Percentiles rank a stretch among this genome's conserved stretches.
Conservation (phyloP, 2,797 vertebrate species). For the Sebastes trivittatus region DNA sequence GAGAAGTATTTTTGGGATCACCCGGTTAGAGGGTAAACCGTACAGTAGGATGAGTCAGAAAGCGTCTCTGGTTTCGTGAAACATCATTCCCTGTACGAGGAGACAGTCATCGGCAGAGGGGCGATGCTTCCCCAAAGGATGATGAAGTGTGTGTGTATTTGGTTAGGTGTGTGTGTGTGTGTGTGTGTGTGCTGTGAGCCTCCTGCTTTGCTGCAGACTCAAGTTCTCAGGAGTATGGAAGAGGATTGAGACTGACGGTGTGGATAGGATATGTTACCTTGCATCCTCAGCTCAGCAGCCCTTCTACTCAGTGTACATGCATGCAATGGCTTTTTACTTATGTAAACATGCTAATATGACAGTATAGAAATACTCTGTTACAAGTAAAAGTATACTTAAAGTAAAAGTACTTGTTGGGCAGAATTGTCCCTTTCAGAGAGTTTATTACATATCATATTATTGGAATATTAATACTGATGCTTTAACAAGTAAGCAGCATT, state of each 20-base stretch:
- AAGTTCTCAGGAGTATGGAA: constrained; percentile 27
- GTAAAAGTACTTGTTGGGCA: too few species aligned
- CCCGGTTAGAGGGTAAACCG: constrained; percentile 13
- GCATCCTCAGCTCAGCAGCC: constrained; percentile 24
- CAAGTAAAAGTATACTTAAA: too few species aligned
- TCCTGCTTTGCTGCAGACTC: constrained; percentile 27
- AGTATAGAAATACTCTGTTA: too few species aligned
- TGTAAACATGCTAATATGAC: too few species aligned
- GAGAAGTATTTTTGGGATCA: constrained; percentile 55
- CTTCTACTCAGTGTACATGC: neutral
- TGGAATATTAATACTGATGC: too few species aligned
- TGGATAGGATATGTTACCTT: constrained; percentile 40
- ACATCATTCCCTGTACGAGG: constrained; percentile 23
- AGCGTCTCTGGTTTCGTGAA: constrained; percentile 20
- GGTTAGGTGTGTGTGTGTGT: neutral
- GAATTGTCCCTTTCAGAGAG: too few species aligned
- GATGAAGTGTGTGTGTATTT: constrained; percentile 14
- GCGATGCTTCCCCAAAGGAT: constrained; percentile 18
- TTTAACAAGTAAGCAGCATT: too few species aligned
- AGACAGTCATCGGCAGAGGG: constrained; percentile 33
- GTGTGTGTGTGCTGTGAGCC: neutral
- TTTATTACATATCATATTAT: too few species aligned
- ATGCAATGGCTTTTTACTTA: neutral
- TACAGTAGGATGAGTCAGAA: constrained; percentile 51
- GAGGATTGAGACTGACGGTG: constrained; percentile 36